These are phyloP conservation scores for Gymnoscopelus microlampas DNA, from an alignment of 2,797 vertebrate species.

Conservation along the genomic window DNA sequence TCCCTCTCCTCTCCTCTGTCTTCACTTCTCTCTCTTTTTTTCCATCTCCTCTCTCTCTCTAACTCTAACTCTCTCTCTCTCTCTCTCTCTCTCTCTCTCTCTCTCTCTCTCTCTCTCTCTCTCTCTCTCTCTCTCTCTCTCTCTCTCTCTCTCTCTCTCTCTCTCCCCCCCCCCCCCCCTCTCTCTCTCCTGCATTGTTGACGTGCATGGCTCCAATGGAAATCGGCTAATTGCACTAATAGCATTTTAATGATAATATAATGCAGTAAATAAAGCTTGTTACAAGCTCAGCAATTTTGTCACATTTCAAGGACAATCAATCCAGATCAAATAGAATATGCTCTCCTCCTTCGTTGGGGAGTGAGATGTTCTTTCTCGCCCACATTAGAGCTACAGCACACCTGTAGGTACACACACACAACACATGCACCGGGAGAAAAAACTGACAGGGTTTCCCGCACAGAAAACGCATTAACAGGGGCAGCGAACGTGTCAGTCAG, in stretches of 20 bases:
- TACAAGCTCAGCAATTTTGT: conserved; percentile 67
- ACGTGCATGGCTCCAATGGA: conserved; percentile 63
- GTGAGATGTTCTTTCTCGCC: conserved; percentile 14
- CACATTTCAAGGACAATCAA: conserved; percentile 75
- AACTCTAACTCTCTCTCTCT: too few species aligned
- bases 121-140: neutral
- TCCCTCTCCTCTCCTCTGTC: conserved; percentile 17
- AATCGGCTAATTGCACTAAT: conserved; percentile 71
- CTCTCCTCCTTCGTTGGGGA: conserved; percentile 39
- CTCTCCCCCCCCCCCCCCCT: neutral
- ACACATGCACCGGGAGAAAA: too few species aligned
- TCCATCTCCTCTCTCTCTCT: conserved; percentile 30
- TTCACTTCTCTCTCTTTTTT: conserved; percentile 47
- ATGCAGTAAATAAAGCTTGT: conserved; percentile 75
- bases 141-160: conserved; percentile 11
- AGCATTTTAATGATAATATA: conserved; percentile 75
- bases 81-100: conserved; percentile 3
- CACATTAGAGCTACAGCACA: too few species aligned
- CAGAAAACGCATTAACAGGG: too few species aligned
- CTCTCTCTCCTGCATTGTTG: conserved; percentile 26
- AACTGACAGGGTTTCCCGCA: too few species aligned
- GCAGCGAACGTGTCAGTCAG: too few species aligned
- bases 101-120: neutral
- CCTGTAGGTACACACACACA: too few species aligned
- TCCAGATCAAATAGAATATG: conserved; percentile 64